These are phyloP conservation scores for Hirtodrosophila histrioides DNA, from an alignment of 2,888 invertebrate species.

Conservation along the genomic window DNA sequence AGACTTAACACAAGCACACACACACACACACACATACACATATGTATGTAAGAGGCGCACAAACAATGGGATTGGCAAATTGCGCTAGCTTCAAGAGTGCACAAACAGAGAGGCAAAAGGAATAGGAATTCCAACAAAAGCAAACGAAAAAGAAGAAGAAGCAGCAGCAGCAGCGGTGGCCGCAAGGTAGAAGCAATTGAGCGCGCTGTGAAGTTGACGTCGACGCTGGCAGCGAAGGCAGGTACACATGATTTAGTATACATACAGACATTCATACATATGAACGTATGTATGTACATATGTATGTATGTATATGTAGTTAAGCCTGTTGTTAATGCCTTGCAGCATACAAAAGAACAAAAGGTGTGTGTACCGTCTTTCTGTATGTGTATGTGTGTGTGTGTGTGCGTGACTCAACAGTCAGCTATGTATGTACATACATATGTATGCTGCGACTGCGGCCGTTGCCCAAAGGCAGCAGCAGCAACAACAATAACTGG, in stretches of 20 bases:
- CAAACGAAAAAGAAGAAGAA: slow-evolving; percentile 11
- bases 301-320: slow-evolving; percentile 27
- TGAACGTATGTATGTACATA: slow-evolving; percentile 1
- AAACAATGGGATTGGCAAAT: slow-evolving; percentile 66
- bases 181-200: slow-evolving; percentile 52
- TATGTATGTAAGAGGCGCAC: slow-evolving; percentile 22
- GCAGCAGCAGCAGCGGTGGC: slow-evolving; percentile 10
- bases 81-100: slow-evolving; percentile 49
- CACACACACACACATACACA: slow-evolving; percentile 8
- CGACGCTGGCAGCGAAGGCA: slow-evolving; percentile 42
- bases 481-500: slow-evolving; percentile 27
- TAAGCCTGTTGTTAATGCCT: slow-evolving; percentile 69
- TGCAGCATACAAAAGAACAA: slow-evolving; percentile 70
- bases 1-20: slow-evolving; percentile 7
- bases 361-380: slow-evolving; percentile 50
- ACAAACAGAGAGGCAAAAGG: slow-evolving; percentile 32
- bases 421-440: slow-evolving; percentile 51
- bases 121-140: slow-evolving; percentile 63
- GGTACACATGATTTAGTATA: slow-evolving; percentile 37
- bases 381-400: slow-evolving; percentile 20
- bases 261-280: neutral
- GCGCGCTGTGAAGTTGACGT: slow-evolving; percentile 35
- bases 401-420: slow-evolving; percentile 65
- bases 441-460: slow-evolving; percentile 38
- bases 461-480: slow-evolving; percentile 56